Evolutionary conservation across 1,140 invertebrate genomes (phyloP).

Genomic region (Phymastichus coffea): DNA sequence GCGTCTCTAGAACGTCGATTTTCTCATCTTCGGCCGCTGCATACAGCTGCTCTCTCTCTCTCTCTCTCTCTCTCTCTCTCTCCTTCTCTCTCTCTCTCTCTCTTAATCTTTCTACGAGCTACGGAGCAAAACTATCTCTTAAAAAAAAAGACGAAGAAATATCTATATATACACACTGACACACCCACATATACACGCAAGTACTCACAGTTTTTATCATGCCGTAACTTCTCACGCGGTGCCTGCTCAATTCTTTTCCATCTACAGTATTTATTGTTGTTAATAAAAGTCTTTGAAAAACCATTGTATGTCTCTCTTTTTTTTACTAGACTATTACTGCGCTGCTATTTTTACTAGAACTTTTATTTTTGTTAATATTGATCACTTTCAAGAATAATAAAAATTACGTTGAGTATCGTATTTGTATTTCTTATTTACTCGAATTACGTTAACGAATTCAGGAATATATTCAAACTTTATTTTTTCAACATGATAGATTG

Average conservation of each 20-base stretch:
- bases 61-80: not conserved
- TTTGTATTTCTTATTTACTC: too few relatives aligned
- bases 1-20: not conserved
- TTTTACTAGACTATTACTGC: too few relatives aligned
- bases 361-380: too few relatives aligned
- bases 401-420: too few relatives aligned
- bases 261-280: conserved; percentile 52
- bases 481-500: too few relatives aligned
- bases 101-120: not conserved
- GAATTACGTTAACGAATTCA: too few relatives aligned
- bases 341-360: too few relatives aligned
- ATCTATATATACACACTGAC: not conserved
- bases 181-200: not conserved
- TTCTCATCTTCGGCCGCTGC: not conserved
- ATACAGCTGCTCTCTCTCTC: not conserved
- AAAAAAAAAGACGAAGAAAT: conserved; percentile 9
- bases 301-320: conserved; percentile 29
- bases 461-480: too few relatives aligned
- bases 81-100: not conserved
- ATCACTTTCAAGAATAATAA: too few relatives aligned
- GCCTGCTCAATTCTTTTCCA: conserved; percentile 41
- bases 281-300: conserved; percentile 47
- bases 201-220: conserved; percentile 6
- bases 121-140: conserved; percentile 12
- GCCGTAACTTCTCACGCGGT: conserved; percentile 14